Evolutionary conservation across 2,888 invertebrate genomes (phyloP).

Genomic region (Congeria kusceri): DNA sequence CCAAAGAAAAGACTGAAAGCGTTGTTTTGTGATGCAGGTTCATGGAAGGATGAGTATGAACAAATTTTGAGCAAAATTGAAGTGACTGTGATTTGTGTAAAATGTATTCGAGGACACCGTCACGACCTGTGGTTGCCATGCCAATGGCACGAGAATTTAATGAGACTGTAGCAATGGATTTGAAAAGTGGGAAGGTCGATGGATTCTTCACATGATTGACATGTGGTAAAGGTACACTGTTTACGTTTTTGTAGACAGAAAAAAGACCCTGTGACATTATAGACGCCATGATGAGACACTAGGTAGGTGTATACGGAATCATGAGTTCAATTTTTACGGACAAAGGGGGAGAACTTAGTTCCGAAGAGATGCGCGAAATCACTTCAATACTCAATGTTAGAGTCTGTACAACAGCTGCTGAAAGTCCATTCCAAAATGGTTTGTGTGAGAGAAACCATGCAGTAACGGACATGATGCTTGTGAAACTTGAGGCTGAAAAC

Average conservation of each 20-base stretch:
- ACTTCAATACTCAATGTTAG: constrained; percentile 26
- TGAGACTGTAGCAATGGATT: constrained; percentile 49
- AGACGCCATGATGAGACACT: constrained; percentile 36
- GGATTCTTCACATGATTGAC: constrained; percentile 53
- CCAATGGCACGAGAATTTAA: constrained; percentile 45
- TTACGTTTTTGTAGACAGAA: constrained; percentile 34
- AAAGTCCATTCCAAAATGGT: constrained; percentile 47
- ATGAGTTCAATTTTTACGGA: constrained; percentile 36
- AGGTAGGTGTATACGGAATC: constrained; percentile 44
- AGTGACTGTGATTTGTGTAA: constrained; percentile 41
- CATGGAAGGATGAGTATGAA: constrained; percentile 44
- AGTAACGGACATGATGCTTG: constrained; percentile 31
- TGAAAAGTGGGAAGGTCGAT: constrained; percentile 45
- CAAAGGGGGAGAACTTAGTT: constrained; percentile 54
- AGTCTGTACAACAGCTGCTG: constrained; percentile 31
- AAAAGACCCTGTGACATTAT: constrained; percentile 42
- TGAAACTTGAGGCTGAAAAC: constrained; percentile 44
- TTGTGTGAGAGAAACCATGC: constrained; percentile 45
- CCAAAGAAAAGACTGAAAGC: constrained; percentile 25
- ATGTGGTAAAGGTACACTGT: constrained; percentile 44
- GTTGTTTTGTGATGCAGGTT: constrained; percentile 42
- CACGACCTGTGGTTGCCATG: constrained; percentile 43
- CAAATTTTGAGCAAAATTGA: constrained; percentile 19
- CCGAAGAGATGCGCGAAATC: constrained; percentile 47
- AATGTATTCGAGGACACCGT: constrained; percentile 45